These are phyloP conservation scores for Pachycephala philippinensis DNA, from an alignment of 2,113 vertebrate genomes.

Conservation along the genomic window DNA sequence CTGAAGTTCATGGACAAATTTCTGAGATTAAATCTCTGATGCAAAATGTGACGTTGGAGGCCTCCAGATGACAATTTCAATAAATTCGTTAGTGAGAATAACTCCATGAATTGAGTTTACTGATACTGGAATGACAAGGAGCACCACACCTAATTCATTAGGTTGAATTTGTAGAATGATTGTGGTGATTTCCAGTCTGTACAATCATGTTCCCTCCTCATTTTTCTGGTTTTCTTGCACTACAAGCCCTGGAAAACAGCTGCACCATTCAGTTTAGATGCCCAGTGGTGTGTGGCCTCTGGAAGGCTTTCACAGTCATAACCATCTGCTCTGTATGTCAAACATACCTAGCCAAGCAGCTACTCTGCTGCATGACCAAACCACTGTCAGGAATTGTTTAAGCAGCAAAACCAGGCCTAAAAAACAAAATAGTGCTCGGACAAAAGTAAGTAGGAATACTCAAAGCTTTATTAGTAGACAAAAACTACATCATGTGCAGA, in stretches of 20 bases:
- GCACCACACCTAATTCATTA: neutral
- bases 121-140: neutral
- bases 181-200: neutral
- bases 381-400: neutral
- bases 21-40: neutral
- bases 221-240: neutral
- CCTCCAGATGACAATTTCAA: neutral
- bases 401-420: neutral
- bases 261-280: neutral
- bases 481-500: neutral
- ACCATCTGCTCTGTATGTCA: neutral
- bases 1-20: neutral
- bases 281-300: neutral
- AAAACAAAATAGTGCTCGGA: neutral
- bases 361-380: neutral
- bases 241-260: neutral
- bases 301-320: neutral
- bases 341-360: neutral
- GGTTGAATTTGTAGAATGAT: neutral
- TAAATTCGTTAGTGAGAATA: neutral
- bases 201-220: neutral
- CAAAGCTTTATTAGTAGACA: neutral
- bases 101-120: neutral
- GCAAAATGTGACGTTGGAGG: neutral
- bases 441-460: neutral